Conservation (phyloP, 2,113 vertebrate species). For the Sylvietta virens region DNA sequence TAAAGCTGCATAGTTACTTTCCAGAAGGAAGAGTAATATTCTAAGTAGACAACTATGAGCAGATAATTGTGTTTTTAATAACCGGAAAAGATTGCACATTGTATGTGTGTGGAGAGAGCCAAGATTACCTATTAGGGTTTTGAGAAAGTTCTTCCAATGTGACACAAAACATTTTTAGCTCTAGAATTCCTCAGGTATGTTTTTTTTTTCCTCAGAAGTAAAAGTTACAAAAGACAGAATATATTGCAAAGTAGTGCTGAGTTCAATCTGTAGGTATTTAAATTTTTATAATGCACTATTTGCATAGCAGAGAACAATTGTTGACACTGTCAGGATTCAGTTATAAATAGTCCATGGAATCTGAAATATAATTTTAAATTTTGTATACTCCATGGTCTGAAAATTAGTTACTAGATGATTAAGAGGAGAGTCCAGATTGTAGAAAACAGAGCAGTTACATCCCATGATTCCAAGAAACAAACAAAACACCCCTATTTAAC, state of each 20-base stretch:
- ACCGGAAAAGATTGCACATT: rapidly evolving
- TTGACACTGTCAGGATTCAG: not conserved
- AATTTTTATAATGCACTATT: not conserved
- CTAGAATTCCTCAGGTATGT: not conserved
- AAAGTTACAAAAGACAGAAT: not conserved
- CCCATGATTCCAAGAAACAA: not conserved
- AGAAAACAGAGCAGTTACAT: not conserved
- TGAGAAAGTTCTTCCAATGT: not conserved
- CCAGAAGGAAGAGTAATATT: not conserved
- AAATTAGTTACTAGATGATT: not conserved
- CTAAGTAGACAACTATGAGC: not conserved
- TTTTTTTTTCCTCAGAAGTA: not conserved
- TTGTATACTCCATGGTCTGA: not conserved
- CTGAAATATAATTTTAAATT: not conserved
- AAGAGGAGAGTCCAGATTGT: not conserved
- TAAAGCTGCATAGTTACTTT: not conserved
- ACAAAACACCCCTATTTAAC: rapidly evolving
- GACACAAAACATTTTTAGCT: not conserved
- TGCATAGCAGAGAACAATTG: not conserved
- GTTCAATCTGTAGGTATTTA: not conserved
- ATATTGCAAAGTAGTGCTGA: not conserved
- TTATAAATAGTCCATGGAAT: not conserved
- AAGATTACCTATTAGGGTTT: not conserved
- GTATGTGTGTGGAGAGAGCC: not conserved
- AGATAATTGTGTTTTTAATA: not conserved